These are phyloP conservation scores for Drosophila aldrichi DNA, from an alignment of 2,888 invertebrate genomes.

Conservation along the genomic window DNA sequence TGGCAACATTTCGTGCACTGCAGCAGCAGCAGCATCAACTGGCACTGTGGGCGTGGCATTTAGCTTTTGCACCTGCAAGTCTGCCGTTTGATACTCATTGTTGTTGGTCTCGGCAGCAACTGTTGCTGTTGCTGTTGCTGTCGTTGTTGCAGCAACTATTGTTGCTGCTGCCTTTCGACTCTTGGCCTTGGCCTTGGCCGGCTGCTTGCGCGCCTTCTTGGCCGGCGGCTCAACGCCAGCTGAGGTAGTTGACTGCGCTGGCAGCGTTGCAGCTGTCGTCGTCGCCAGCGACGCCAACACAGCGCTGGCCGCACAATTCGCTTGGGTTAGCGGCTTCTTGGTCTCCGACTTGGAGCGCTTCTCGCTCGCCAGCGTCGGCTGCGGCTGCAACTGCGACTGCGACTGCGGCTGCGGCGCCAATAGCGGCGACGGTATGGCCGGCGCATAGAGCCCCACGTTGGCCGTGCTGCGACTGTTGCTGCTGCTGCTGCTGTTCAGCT, in stretches of 20 bases:
- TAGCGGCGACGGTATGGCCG: conserved; percentile 53
- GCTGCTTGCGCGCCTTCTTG: conserved; percentile 58
- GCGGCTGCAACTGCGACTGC: conserved; percentile 34
- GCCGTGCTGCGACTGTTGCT: conserved; percentile 21
- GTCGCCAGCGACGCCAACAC: conserved; percentile 25
- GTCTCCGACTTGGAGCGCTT: conserved; percentile 86
- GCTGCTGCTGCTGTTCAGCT: conserved; percentile 71
- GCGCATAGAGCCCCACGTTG: conserved; percentile 51
- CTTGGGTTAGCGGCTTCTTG: conserved; percentile 83
- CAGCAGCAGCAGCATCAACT: conserved; percentile 18
- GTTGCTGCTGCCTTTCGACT: conserved; percentile 27
- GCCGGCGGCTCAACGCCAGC: conserved; percentile 42
- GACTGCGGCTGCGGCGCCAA: conserved; percentile 31
- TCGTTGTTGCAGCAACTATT: background rate
- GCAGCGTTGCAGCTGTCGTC: conserved; percentile 17
- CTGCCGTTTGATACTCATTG: conserved; percentile 71
- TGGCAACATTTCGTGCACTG: background rate
- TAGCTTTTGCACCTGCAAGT: conserved; percentile 57
- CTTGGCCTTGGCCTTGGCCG: conserved; percentile 35
- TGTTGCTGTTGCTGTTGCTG: conserved; percentile 10
- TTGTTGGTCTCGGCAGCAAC: conserved; percentile 70
- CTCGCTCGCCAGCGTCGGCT: conserved; percentile 48
- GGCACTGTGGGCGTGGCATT: conserved; percentile 49
- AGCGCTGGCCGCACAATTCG: conserved; percentile 20
- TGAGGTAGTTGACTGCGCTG: conserved; percentile 60